Evolutionary conservation across 2,797 vertebrate species (phyloP), one percentile per base, ranked within the genome.

Genomic region (Morus bassanus): DNA sequence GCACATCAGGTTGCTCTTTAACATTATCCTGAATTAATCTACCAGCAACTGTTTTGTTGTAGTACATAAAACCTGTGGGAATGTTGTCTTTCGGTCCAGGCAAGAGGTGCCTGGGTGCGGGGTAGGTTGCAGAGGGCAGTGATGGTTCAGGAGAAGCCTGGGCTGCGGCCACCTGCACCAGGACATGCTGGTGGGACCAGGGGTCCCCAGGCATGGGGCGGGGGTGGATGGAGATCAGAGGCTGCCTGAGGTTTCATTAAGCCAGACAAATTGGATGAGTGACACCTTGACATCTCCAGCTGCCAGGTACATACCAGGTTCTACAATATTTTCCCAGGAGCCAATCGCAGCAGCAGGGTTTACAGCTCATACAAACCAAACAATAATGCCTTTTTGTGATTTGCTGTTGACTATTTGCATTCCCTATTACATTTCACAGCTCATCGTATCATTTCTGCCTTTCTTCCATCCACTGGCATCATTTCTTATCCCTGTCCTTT

Each of bases 271-370:
- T 13, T 30, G 22, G 19, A 25, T n/a, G 39, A 59, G 37, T 1
- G 7, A 37, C 19, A 9, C 10, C 31, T 74, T 54, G 46, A 43
- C 31, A 18, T 28, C 74, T 56, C 24, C 79, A 54, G 51, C 56
- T 0, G 1, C 31, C 39, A 9, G 45, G 68, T 48, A n/a, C 43
- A 24, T 27, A 2, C 8, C 4, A 0, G 10, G n/a, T n/a, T 41
- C 56, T n/a, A 9, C 51, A 28, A 8, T 2, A 1, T 50, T 59
- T 39, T 60, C 56, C 57, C 46, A 16, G 57, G 39, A 60, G 57
- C 39, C 2, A 7, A 13, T 30, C 0, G 2, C n/a, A 17, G 27
- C 27, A 51, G 33, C 17, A 23, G 37, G 25, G 24, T 27, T 73
- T 51, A 7, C 14, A 30, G 63, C 51, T 85, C 64, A 31, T n/a